Evolutionary conservation across 1,140 invertebrate species (phyloP).

Genomic region (Cotesia chilonis): DNA sequence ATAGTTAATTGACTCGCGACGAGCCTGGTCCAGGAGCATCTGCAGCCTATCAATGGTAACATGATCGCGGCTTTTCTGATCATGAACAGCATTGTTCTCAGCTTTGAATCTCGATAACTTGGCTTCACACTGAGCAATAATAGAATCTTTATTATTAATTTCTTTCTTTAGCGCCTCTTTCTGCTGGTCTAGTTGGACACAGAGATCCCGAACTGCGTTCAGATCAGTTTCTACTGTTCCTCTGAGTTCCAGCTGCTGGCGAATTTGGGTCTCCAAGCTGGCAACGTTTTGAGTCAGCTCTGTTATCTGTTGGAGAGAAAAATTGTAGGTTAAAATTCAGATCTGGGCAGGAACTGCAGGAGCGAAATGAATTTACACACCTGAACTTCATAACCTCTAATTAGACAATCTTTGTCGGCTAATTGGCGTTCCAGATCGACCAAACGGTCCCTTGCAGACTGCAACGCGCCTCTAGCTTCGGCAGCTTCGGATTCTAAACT

Average conservation of each 20-base stretch:
- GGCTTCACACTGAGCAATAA: constrained; percentile 57
- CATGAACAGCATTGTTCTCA: constrained; percentile 60
- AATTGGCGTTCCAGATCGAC: constrained; percentile 66
- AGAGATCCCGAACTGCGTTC: constrained; percentile 64
- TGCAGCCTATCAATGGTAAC: constrained; percentile 64
- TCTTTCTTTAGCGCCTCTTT: constrained; percentile 63
- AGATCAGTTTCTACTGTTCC: constrained; percentile 62
- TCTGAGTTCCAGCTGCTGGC: constrained; percentile 57
- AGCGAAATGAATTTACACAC: constrained; percentile 46
- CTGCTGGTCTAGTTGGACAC: constrained; percentile 67
- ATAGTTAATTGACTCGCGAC: constrained; percentile 66
- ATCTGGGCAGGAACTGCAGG: neutral
- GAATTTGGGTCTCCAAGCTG: constrained; percentile 65
- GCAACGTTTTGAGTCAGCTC: constrained; percentile 67
- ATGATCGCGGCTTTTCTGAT: constrained; percentile 63
- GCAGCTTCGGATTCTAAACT: constrained; percentile 75
- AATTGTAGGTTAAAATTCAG: neutral
- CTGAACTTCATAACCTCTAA: constrained; percentile 68
- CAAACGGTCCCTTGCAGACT: constrained; percentile 65
- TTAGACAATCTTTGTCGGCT: constrained; percentile 64
- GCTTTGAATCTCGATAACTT: constrained; percentile 58
- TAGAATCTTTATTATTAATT: constrained; percentile 56
- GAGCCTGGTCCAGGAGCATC: constrained; percentile 62
- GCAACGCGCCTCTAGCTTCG: constrained; percentile 68
- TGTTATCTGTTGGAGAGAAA: constrained; percentile 58